Evolutionary conservation across 2,113 vertebrate species (phyloP).

Genomic region (Numida meleagris): DNA sequence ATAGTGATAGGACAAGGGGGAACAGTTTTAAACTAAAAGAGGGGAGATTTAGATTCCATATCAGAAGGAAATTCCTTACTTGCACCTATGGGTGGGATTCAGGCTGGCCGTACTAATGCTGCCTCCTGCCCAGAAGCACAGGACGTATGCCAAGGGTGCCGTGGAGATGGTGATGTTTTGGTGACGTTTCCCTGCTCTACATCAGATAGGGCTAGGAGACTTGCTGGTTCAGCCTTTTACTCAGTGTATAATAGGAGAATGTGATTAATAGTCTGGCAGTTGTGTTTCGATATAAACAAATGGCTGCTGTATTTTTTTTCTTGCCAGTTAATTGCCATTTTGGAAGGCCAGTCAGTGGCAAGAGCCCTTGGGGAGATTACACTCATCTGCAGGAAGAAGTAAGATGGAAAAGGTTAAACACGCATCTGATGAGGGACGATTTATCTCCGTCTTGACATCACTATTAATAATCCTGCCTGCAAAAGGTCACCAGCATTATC

Average conservation of each 20-base stretch:
- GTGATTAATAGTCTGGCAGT: neutral
- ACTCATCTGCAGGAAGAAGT: neutral
- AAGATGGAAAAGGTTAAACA: constrained; percentile 5
- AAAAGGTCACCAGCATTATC: neutral
- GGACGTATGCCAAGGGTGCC: neutral
- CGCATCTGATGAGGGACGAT: neutral
- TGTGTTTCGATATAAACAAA: neutral
- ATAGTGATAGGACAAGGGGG: neutral
- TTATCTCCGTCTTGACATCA: neutral
- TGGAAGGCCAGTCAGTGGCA: neutral
- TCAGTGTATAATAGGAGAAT: neutral
- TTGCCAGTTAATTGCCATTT: neutral
- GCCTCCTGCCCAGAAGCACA: rapidly evolving
- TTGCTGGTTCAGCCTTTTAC: neutral
- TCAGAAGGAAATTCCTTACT: neutral
- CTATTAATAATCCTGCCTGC: neutral
- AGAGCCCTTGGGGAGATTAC: neutral
- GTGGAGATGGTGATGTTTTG: rapidly evolving
- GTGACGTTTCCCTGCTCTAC: neutral
- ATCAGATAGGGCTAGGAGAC: neutral
- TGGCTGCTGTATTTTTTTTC: rapidly evolving
- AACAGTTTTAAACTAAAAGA: neutral
- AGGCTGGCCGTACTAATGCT: rapidly evolving
- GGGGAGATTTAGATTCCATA: neutral
- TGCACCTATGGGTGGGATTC: neutral